Conservation (phyloP, 2,888 invertebrate genomes). For the Iphiclides podalirius region DNA sequence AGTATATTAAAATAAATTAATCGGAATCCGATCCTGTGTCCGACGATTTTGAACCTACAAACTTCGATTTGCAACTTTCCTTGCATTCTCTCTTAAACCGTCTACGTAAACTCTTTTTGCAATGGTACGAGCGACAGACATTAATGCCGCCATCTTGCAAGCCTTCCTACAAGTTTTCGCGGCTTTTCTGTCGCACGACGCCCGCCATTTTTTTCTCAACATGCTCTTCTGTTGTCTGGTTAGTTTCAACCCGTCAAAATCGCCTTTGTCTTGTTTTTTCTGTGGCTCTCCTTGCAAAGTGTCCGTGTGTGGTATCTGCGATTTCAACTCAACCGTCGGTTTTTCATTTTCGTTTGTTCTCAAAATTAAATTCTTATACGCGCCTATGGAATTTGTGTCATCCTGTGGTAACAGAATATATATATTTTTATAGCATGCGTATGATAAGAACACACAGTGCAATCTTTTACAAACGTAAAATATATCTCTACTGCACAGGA, state of each 20-base stretch:
- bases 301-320: too few species aligned
- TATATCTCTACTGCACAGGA: too few species aligned
- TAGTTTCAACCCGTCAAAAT: conserved; percentile 26
- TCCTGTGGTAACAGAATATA: too few species aligned
- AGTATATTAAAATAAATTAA: conserved; percentile 3
- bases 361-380: too few species aligned
- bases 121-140: conserved; percentile 36
- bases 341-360: neutral
- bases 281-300: neutral
- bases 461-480: too few species aligned
- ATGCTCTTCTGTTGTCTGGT: conserved; percentile 25
- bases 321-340: neutral
- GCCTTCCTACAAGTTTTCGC: conserved; percentile 38
- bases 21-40: neutral
- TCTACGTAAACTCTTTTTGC: conserved; percentile 37
- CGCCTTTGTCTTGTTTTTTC: conserved; percentile 6
- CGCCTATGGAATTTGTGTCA: too few species aligned
- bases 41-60: conserved; percentile 16
- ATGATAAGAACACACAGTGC: too few species aligned
- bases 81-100: conserved; percentile 43
- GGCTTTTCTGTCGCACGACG: conserved; percentile 37
- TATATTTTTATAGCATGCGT: too few species aligned
- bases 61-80: conserved; percentile 36
- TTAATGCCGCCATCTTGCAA: conserved; percentile 34
- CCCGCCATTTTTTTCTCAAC: conserved; percentile 34